Evolutionary conservation across 2,888 invertebrate genomes (phyloP).

Genomic region (Creontiades dilutus): DNA sequence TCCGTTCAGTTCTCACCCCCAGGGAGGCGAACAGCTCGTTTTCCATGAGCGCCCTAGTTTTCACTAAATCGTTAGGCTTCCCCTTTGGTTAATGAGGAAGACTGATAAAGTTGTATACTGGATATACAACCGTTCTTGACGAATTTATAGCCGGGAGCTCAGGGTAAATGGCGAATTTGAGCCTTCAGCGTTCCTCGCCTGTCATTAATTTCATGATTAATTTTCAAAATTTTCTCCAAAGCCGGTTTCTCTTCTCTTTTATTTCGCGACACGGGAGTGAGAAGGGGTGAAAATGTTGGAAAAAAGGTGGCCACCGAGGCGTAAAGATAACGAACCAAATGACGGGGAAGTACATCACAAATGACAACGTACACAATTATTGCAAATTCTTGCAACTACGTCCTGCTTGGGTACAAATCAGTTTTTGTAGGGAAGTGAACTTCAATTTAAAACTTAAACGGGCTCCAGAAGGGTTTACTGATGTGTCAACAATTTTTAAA

Average conservation of each 20-base stretch:
- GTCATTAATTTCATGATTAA: slow-evolving; percentile 3
- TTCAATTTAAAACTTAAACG: too few relatives aligned
- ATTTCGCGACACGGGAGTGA: background rate
- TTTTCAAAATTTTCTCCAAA: slow-evolving; percentile 9
- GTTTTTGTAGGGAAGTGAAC: too few relatives aligned
- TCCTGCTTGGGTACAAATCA: too few relatives aligned
- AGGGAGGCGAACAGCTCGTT: background rate
- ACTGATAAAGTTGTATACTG: background rate
- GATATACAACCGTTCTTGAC: background rate
- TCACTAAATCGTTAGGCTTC: background rate
- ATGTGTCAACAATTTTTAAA: too few relatives aligned
- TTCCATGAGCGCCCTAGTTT: background rate
- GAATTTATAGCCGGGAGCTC: background rate
- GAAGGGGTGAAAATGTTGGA: background rate
- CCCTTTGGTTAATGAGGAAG: slow-evolving; percentile 17
- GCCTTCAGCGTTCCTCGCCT: background rate
- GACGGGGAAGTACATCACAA: background rate
- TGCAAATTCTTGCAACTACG: too few relatives aligned
- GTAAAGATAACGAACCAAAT: slow-evolving; percentile 17
- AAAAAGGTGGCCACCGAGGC: background rate
- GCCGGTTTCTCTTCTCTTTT: background rate
- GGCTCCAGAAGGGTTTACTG: too few relatives aligned
- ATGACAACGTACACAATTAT: background rate
- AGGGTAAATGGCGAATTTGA: background rate
- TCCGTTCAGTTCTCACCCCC: background rate